A percentile compares a stretch with the other conserved stretches of the same genome.
Conservation (phyloP, 1,140 invertebrate genomes). For the Atta cephalotes region DNA sequence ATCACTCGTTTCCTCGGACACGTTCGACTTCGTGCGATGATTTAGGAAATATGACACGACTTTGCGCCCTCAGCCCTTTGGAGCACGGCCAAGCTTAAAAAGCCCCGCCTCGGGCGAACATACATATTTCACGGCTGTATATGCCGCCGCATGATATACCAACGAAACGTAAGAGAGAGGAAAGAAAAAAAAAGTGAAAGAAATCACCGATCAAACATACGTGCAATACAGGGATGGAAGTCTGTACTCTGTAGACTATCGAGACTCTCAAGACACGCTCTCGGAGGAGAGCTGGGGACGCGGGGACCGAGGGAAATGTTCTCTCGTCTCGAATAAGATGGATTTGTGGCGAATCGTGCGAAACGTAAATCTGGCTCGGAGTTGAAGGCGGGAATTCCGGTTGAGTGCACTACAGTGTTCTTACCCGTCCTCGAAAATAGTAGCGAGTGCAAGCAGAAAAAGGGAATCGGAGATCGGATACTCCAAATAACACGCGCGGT, state of each 20-base stretch:
- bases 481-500: slow-evolving; percentile 16
- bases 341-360: slow-evolving; percentile 64
- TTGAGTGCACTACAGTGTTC: slow-evolving; percentile 58
- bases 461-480: slow-evolving; percentile 46
- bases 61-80: slow-evolving; percentile 64
- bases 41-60: slow-evolving; percentile 66
- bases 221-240: slow-evolving; percentile 25
- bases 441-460: slow-evolving; percentile 31
- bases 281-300: neutral
- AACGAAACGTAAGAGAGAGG: neutral
- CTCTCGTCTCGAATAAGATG: slow-evolving; percentile 60
- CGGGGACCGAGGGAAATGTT: slow-evolving; percentile 13
- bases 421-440: slow-evolving; percentile 29
- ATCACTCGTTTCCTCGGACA: slow-evolving; percentile 59
- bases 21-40: slow-evolving; percentile 56
- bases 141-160: slow-evolving; percentile 47
- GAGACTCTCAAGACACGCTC: slow-evolving; percentile 48
- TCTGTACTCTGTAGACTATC: slow-evolving; percentile 28
- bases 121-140: slow-evolving; percentile 67
- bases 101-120: slow-evolving; percentile 45
- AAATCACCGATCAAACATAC: slow-evolving; percentile 59
- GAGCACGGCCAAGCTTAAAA: slow-evolving; percentile 66
- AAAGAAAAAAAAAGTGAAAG: slow-evolving; percentile 1
- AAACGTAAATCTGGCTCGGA: slow-evolving; percentile 59
- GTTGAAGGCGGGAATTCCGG: slow-evolving; percentile 56